Base-by-base conservation (phyloP, 2,113 vertebrate genomes). In the Eulemur macaco region DNA sequence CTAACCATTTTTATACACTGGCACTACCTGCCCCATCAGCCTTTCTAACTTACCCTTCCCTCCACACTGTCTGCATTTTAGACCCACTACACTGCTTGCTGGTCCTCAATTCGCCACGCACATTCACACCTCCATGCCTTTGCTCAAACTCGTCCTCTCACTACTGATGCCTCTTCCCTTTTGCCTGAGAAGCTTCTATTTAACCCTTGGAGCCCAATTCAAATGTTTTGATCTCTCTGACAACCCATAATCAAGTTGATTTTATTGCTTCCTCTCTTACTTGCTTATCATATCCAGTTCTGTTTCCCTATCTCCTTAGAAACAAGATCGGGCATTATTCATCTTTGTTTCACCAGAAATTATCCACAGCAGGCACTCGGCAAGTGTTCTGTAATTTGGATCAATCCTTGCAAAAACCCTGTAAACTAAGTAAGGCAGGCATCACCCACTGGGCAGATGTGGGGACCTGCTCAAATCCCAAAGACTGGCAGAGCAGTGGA, bases 191-290 rank as follows among this genome's bases (percentile, higher is more conserved):
- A 58, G 11, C 68, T 58, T 91, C 71, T 34, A 5, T 47, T 86
- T 89, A 82, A 92, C 47, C 11, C 2, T 83, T 89, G 78, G 10
- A 86, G 18, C 42, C 23, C 60, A 94, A 58, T 58, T 84, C 29
- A 88, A 69, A 76, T 56, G 1, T 17, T n/a, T 89, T 74, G 82
- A 84, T 68, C 27, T 92, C 76, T 29, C 23, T 45, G 56, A 83
- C 1, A 29, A 71, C 29, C 50, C 73, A 91, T 23, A 93, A 18
- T 56, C 14, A 60, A 52, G 47, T 17, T 20, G 20, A 86, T 27
- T 83, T 56, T 73, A 73, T 83, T 93, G 71, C 20, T 86, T 94
- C 47, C 37, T 97, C 9, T 82, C 31, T 82, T 78, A 68, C 21
- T 73, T 80, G 18, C 78, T 93, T 86, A 77, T 88, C 23, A 23